Percentiles rank a stretch among this genome's conserved stretches.
phyloP scores from a whole-genome alignment of 1,140 invertebrate genomes.

The Drosophila nasuta region DNA sequence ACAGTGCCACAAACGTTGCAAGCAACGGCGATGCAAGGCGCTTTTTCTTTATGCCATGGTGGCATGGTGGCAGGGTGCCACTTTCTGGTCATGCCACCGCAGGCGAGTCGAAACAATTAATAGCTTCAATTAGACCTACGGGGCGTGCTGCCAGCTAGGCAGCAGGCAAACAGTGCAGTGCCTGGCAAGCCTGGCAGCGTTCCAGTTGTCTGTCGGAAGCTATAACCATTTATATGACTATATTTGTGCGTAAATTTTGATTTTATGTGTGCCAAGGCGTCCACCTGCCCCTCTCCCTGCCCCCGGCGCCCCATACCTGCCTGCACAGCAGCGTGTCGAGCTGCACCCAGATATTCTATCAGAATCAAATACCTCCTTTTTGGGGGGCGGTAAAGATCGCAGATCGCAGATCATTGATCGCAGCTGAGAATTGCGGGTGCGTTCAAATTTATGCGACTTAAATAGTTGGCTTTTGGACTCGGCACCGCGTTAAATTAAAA shows the following conservation, averaged over 20 bases:
- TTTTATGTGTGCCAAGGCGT: conserved; percentile 74
- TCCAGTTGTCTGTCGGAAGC: conserved; percentile 78
- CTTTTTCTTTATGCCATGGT: neutral
- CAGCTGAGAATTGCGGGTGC: conserved; percentile 38
- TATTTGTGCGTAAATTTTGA: conserved; percentile 80
- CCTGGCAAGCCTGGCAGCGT: conserved; percentile 22
- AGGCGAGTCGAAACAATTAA: conserved; percentile 73
- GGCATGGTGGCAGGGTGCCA: conserved; percentile 43
- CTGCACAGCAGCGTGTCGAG: conserved; percentile 16
- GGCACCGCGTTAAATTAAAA: conserved; percentile 20
- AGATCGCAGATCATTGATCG: conserved; percentile 13
- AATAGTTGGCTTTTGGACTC: conserved; percentile 26
- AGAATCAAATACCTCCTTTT: conserved; percentile 11
- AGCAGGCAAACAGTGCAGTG: neutral
- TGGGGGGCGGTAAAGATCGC: neutral
- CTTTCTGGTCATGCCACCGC: conserved; percentile 48
- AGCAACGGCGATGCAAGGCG: conserved; percentile 1
- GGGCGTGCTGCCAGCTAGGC: conserved; percentile 48
- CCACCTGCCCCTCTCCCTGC: neutral
- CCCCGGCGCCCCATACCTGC: neutral
- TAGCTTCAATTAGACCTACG: conserved; percentile 81
- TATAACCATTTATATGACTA: conserved; percentile 81
- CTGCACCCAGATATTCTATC: conserved; percentile 37
- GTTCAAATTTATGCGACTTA: conserved; percentile 26
- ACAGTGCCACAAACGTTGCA: conserved; percentile 16